Percentiles rank a stretch among this genome's conserved stretches.
Evolutionary conservation across 1,140 invertebrate genomes (phyloP).

Genomic region (Cataglyphis hispanica): DNA sequence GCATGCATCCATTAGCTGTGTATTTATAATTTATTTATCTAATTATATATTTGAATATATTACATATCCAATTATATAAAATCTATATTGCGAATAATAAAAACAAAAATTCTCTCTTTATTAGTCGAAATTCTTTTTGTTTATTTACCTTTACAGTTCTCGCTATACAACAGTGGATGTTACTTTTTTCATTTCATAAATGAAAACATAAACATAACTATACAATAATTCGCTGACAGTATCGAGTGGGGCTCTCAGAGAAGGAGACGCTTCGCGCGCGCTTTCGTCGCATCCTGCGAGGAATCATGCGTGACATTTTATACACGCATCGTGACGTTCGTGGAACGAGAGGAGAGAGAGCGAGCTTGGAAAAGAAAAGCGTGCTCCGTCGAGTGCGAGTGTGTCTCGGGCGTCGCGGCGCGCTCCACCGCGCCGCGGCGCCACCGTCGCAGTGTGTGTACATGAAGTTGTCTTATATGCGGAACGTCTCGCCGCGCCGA

Average conservation of each 20-base stretch:
- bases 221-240: not conserved
- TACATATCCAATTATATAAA: no score
- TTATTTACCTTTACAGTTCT: not conserved
- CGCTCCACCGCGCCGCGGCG: conserved; percentile 62
- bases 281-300: not conserved
- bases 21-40: no score
- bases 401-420: conserved; percentile 4
- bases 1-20: not conserved
- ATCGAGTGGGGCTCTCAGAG: not conserved
- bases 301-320: not conserved
- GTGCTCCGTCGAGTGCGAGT: no score
- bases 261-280: not conserved
- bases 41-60: no score
- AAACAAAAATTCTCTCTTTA: no score
- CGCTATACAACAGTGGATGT: no score
- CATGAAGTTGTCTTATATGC: conserved; percentile 76
- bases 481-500: conserved; percentile 74
- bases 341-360: not conserved
- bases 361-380: not conserved
- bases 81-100: no score
- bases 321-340: no score
- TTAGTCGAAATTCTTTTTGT: not conserved
- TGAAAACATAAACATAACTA: conserved; percentile 12
- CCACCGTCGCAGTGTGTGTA: conserved; percentile 71
- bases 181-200: not conserved